These are phyloP conservation scores for Pterocles burchelli DNA, from an alignment of 2,113 vertebrate genomes.

Conservation along the genomic window DNA sequence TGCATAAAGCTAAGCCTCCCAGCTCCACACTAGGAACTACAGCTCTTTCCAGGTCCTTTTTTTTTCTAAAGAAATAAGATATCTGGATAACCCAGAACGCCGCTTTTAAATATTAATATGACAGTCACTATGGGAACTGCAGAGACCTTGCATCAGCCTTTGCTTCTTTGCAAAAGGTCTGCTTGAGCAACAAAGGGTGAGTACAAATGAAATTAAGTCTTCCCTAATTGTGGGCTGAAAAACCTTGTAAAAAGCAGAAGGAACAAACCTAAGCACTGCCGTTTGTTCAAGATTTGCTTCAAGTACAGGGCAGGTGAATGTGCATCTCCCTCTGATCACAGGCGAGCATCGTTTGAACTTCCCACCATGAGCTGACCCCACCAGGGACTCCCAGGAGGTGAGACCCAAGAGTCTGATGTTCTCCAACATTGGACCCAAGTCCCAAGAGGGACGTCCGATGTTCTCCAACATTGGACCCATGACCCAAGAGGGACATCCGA, in stretches of 20 bases:
- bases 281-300: not conserved
- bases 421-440: too few species aligned
- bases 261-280: not conserved
- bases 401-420: not conserved
- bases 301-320: fast-evolving
- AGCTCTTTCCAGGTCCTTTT: not conserved
- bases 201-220: not conserved
- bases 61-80: not conserved
- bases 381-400: fast-evolving
- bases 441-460: too few species aligned
- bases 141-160: not conserved
- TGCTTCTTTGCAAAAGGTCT: not conserved
- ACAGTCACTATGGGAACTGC: not conserved
- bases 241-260: not conserved
- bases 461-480: too few species aligned
- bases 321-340: not conserved
- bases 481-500: too few species aligned
- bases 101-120: not conserved
- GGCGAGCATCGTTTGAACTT: fast-evolving
- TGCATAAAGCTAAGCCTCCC: not conserved
- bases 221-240: not conserved
- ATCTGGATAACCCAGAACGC: not conserved
- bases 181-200: not conserved
- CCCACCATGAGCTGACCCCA: fast-evolving
- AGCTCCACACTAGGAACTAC: not conserved